Base-by-base conservation (phyloP, 2,113 vertebrate genomes). In the Cichladusa arquata region DNA sequence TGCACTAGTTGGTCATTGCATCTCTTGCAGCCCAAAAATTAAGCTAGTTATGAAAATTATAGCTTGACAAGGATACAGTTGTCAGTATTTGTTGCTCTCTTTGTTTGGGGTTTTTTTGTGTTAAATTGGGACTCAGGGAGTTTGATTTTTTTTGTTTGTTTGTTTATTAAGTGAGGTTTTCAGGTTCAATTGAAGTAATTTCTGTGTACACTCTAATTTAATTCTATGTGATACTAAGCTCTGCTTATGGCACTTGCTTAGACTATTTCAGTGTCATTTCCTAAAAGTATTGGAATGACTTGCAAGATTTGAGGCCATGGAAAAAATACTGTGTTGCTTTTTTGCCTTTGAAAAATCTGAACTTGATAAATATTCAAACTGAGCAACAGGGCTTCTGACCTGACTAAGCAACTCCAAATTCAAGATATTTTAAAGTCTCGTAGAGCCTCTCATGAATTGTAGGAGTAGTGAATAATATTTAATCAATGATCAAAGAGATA, bases 401-500 rank as follows among this genome's bases (percentile, higher is more conserved):
- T 72, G 62, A 76, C 74, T 60, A 51, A 82, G 78, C 74, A 85
- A 45, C 66, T 90, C 58, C 81, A 85, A 69, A 95, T 82, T 92
- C 62, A 89, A 92, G 66, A 38, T 73, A 76, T 82, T 87, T 91
- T 82, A 42, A 92, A 87, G 62, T 65, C 45, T 90, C 0, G 0
- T 72, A 87, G 58, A 94, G 22, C 70, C 57, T 82, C 54, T 94
- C 69, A 58, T 61, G 70, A 81, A 54, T 54, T 60, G 81, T 87
- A 51, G 51, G 51, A 87, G 66, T 34, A 65, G 70, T 57, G 84
- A 92, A 92, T 91, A 92, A 80, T 87, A 91, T 85, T 95, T 96
- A 93, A 92, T 91, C 91, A 92, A 61, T 87, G 58, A 28, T 95
- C 74, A 89, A 95, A 91, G 73, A 92, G 66, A 88, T 90, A 92